phyloP scores from a whole-genome alignment of 2,797 vertebrate genomes.

The Channa striata region DNA sequence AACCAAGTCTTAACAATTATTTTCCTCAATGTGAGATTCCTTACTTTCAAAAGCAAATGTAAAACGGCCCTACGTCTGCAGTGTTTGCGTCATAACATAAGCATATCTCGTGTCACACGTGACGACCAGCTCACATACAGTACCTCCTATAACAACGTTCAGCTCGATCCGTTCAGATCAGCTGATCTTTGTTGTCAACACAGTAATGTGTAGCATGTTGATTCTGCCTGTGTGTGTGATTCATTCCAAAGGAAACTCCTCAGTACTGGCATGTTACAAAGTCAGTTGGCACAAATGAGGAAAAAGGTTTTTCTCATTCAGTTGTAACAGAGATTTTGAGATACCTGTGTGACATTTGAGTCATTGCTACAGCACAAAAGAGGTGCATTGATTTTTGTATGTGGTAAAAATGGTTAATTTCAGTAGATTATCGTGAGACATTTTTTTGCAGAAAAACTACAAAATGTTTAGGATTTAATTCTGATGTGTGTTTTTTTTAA shows the following conservation, averaged over 20 bases:
- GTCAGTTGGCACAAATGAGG: not conserved
- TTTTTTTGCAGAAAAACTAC: too few relatives aligned
- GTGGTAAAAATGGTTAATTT: not conserved
- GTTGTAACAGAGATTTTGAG: not conserved
- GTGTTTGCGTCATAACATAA: not conserved
- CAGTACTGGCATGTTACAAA: not conserved
- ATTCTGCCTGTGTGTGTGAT: not conserved
- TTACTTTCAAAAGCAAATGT: conserved; percentile 4
- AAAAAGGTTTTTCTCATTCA: not conserved
- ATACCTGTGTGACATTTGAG: not conserved
- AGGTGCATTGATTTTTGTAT: not conserved
- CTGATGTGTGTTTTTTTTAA: too few relatives aligned
- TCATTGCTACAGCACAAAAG: not conserved
- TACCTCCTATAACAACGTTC: not conserved
- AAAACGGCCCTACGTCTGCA: not conserved
- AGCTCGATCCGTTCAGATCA: not conserved
- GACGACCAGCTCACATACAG: not conserved
- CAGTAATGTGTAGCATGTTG: not conserved
- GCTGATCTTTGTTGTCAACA: not conserved
- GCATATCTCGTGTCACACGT: not conserved
- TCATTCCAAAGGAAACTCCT: too few relatives aligned
- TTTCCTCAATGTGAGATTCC: conserved; percentile 7
- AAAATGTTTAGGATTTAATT: too few relatives aligned
- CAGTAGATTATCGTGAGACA: not conserved
- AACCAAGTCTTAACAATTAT: conserved; percentile 3